Conservation (phyloP, 2,797 vertebrate genomes). For the Balearica regulorum region DNA sequence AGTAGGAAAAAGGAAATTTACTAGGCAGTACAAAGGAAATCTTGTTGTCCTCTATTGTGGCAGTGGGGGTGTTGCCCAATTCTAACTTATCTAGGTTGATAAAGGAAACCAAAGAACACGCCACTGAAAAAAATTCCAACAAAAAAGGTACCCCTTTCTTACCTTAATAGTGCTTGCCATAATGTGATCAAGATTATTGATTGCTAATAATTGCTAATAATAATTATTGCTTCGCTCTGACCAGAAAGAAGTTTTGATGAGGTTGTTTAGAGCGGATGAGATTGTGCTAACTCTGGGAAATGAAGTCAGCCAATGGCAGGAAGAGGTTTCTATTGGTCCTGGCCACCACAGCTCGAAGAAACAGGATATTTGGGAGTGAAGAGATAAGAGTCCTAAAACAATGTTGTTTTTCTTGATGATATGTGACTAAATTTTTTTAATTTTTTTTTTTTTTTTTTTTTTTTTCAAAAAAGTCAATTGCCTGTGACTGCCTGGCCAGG, state of each 20-base stretch:
- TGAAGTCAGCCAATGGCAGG: constrained; percentile 92
- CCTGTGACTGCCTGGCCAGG: constrained; percentile 73
- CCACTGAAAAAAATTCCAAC: constrained; percentile 33
- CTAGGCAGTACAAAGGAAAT: constrained; percentile 88
- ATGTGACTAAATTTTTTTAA: constrained; percentile 74
- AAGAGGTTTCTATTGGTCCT: constrained; percentile 93
- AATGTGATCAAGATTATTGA: constrained; percentile 81
- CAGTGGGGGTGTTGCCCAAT: constrained; percentile 85
- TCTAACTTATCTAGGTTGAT: constrained; percentile 80
- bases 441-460: constrained; percentile 32
- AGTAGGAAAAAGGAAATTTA: constrained; percentile 93
- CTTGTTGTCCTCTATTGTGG: constrained; percentile 85
- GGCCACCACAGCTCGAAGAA: constrained; percentile 84
- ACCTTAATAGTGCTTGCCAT: constrained; percentile 94
- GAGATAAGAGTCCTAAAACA: constrained; percentile 92
- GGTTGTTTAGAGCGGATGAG: constrained; percentile 91
- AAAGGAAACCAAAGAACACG: constrained; percentile 73
- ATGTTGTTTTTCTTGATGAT: constrained; percentile 92
- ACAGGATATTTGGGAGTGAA: constrained; percentile 93
- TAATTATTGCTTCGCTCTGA: constrained; percentile 83
- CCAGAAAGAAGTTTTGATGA: constrained; percentile 85
- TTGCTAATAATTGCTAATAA: constrained; percentile 82
- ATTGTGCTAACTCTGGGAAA: constrained; percentile 94
- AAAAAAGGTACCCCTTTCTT: constrained; percentile 71
- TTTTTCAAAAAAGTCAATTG: constrained; percentile 59